Conservation (phyloP, 1,140 invertebrate genomes). For the Aphelinus certus region DNA sequence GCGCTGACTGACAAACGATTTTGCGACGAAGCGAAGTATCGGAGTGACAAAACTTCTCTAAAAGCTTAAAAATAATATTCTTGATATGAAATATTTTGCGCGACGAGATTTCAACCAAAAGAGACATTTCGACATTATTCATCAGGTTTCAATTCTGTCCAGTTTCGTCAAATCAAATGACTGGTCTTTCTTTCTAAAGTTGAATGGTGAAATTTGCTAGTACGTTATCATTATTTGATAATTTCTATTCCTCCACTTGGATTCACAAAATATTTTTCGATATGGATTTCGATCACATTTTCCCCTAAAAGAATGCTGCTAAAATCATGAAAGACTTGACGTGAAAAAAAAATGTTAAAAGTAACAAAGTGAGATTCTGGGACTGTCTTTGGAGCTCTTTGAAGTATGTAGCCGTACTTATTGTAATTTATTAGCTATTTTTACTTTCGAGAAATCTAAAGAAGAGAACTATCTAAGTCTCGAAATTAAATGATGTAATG, state of each 20-base stretch:
- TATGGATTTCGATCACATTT: slow-evolving; percentile 21
- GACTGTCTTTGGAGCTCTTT: slow-evolving; percentile 55
- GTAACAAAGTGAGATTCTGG: slow-evolving; percentile 56
- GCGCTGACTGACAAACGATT: slow-evolving; percentile 28
- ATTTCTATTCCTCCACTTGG: not conserved
- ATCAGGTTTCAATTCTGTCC: not conserved
- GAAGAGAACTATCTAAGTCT: slow-evolving; percentile 45
- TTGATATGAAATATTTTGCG: slow-evolving; percentile 65
- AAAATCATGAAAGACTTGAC: slow-evolving; percentile 34
- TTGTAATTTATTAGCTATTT: slow-evolving; percentile 49
- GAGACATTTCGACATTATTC: slow-evolving; percentile 22
- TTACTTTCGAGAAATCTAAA: slow-evolving; percentile 52
- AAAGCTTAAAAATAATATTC: slow-evolving; percentile 60
- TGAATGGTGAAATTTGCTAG: not conserved
- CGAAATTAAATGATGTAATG: slow-evolving; percentile 55
- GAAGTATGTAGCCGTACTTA: slow-evolving; percentile 46
- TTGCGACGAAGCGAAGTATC: slow-evolving; percentile 20
- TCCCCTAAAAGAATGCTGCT: slow-evolving; percentile 21
- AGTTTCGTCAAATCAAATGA: not conserved
- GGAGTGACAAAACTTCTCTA: slow-evolving; percentile 28
- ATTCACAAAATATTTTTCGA: not conserved
- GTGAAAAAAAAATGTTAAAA: slow-evolving; percentile 41
- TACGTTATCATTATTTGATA: not conserved
- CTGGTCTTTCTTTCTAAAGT: not conserved
- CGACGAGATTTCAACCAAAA: slow-evolving; percentile 50